phyloP scores from a whole-genome alignment of 2,113 vertebrate species.

The Octodon degus region DNA sequence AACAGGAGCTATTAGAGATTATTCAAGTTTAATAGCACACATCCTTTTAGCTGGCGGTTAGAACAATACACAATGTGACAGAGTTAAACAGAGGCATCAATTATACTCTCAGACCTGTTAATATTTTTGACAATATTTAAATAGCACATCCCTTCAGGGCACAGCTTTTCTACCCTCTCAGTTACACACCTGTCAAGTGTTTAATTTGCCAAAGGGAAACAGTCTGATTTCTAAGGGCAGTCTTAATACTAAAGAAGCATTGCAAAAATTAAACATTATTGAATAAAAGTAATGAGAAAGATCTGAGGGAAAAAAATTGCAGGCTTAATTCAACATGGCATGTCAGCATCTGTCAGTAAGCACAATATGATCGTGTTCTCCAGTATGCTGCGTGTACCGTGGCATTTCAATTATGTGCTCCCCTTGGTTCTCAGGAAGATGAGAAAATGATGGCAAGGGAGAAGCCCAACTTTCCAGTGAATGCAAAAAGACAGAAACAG shows the following conservation, averaged over 20 bases:
- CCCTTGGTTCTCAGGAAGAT: conserved; percentile 36
- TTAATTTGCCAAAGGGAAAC: conserved; percentile 82
- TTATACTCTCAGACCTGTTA: conserved; percentile 81
- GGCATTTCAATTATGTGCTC: conserved; percentile 36
- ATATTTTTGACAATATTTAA: conserved; percentile 84
- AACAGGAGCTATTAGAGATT: conserved; percentile 72
- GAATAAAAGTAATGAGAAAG: conserved; percentile 74
- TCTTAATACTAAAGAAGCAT: conserved; percentile 75
- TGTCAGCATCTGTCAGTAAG: conserved; percentile 73
- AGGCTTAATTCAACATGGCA: conserved; percentile 75
- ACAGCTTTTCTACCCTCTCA: conserved; percentile 78
- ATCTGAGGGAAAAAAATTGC: conserved; percentile 52
- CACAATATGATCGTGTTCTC: conserved; percentile 62
- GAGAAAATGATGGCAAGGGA: not conserved
- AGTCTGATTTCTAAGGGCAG: conserved; percentile 78
- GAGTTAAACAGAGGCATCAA: conserved; percentile 82
- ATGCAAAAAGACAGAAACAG: not conserved
- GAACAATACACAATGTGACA: conserved; percentile 79
- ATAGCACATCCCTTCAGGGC: conserved; percentile 80
- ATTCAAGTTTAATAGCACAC: conserved; percentile 80
- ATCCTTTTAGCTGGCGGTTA: conserved; percentile 75
- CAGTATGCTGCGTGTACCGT: conserved; percentile 25
- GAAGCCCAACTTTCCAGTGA: not conserved
- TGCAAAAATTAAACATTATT: conserved; percentile 77
- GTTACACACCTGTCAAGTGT: conserved; percentile 82